A percentile compares a stretch with the other conserved stretches of the same genome.
phyloP scores from a whole-genome alignment of 2,888 invertebrate genomes.

The Cryptocephalus primarius region DNA sequence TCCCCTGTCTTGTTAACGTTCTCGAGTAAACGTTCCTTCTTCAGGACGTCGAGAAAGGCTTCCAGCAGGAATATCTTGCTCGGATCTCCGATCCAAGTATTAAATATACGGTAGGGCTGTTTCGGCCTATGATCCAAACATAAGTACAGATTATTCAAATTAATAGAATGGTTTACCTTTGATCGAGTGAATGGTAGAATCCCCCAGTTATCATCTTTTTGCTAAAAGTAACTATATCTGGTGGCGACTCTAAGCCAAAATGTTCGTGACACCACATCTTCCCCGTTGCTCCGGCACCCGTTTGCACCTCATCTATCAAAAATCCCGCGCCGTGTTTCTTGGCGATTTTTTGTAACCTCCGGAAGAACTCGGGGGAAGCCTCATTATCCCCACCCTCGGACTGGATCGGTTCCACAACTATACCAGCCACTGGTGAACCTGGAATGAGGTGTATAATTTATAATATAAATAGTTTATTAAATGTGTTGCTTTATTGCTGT shows the following conservation, averaged over 20 bases:
- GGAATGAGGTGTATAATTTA: neutral
- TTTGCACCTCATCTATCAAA: slow-evolving; percentile 96
- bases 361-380: slow-evolving; percentile 85
- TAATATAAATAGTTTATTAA: no score
- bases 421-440: slow-evolving; percentile 70
- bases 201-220: slow-evolving; percentile 98
- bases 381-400: slow-evolving; percentile 96
- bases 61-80: slow-evolving; percentile 83
- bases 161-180: slow-evolving; percentile 47
- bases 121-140: slow-evolving; percentile 48
- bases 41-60: slow-evolving; percentile 71
- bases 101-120: slow-evolving; percentile 83
- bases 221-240: slow-evolving; percentile 93
- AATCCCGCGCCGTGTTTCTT: slow-evolving; percentile 69
- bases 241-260: slow-evolving; percentile 73
- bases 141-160: neutral
- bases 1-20: slow-evolving; percentile 63
- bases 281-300: slow-evolving; percentile 95
- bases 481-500: no score
- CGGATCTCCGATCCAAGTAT: slow-evolving; percentile 99
- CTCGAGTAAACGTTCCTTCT: slow-evolving; percentile 67
- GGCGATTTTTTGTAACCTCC: slow-evolving; percentile 68
- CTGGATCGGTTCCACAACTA: slow-evolving; percentile 93
- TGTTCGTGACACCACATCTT: slow-evolving; percentile 97
- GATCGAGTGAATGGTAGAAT: slow-evolving; percentile 69